phyloP scores from a whole-genome alignment of 2,113 vertebrate species.

The Alaudala cheleensis region DNA sequence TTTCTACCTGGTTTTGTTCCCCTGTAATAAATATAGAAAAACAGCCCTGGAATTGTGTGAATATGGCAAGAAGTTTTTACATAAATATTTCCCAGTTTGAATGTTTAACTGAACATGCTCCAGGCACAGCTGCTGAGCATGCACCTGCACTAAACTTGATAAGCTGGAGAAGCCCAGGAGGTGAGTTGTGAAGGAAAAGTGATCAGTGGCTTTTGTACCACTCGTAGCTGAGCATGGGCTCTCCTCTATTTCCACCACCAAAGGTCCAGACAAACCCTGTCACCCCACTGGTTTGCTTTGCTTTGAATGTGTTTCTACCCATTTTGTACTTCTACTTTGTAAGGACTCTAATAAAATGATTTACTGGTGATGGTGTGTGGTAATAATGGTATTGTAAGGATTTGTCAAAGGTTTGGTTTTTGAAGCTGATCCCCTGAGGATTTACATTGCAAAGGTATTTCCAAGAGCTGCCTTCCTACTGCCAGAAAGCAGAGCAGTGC shows the following conservation, averaged over 20 bases:
- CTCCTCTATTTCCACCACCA: not conserved
- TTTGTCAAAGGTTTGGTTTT: not conserved
- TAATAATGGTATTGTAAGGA: not conserved
- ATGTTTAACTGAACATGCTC: not conserved
- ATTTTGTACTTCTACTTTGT: not conserved
- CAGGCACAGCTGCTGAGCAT: not conserved
- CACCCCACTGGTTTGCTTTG: not conserved
- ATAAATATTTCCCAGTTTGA: not conserved
- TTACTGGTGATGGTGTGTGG: accelerated
- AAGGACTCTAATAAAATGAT: not conserved
- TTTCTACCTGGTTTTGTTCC: not conserved
- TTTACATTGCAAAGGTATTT: not conserved
- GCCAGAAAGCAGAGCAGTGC: not conserved
- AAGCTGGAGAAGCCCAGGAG: not conserved
- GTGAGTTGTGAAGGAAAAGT: not conserved
- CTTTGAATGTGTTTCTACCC: not conserved
- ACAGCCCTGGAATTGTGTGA: not conserved
- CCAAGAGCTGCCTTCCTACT: not conserved
- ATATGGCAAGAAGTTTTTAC: not conserved
- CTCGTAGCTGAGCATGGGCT: accelerated
- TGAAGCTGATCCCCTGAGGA: not conserved
- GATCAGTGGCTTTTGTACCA: not conserved
- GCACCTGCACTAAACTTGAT: not conserved
- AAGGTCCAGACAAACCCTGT: not conserved
- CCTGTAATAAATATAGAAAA: not conserved